These are phyloP conservation scores for Sciurus carolinensis DNA, from an alignment of 2,797 vertebrate species.

Conservation along the genomic window DNA sequence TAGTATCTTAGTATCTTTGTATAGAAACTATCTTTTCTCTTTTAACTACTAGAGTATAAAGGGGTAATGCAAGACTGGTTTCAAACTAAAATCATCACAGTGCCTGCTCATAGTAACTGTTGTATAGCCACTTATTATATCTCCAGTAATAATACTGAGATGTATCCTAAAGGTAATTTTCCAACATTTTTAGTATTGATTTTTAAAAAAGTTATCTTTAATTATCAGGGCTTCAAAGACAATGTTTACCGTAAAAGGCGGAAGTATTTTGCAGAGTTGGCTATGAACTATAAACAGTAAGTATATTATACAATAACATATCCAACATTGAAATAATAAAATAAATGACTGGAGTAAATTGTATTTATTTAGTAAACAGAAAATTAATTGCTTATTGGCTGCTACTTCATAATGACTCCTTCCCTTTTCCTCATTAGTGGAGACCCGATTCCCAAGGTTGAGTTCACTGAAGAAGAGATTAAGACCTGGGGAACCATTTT, in stretches of 20 bases:
- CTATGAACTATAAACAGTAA: constrained; percentile 96
- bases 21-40: no score
- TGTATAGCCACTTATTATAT: not conserved
- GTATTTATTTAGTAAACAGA: constrained; percentile 40
- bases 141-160: not conserved
- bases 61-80: not conserved
- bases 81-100: constrained; percentile 57
- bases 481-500: constrained; percentile 98
- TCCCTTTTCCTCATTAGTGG: constrained; percentile 90
- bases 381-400: constrained; percentile 58
- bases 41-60: not conserved
- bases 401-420: constrained; percentile 72
- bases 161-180: constrained; percentile 29
- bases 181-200: constrained; percentile 34
- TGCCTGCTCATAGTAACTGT: constrained; percentile 34
- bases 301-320: constrained; percentile 82
- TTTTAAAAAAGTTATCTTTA: constrained; percentile 59
- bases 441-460: constrained; percentile 95
- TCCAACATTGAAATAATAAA: constrained; percentile 63
- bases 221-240: constrained; percentile 97
- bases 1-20: no score
- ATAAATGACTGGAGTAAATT: not conserved
- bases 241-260: constrained; percentile 96
- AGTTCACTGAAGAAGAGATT: constrained; percentile 98
- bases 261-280: constrained; percentile 97